Base-by-base conservation (phyloP, 2,888 invertebrate genomes). In the Omphaloscelis lunosa region DNA sequence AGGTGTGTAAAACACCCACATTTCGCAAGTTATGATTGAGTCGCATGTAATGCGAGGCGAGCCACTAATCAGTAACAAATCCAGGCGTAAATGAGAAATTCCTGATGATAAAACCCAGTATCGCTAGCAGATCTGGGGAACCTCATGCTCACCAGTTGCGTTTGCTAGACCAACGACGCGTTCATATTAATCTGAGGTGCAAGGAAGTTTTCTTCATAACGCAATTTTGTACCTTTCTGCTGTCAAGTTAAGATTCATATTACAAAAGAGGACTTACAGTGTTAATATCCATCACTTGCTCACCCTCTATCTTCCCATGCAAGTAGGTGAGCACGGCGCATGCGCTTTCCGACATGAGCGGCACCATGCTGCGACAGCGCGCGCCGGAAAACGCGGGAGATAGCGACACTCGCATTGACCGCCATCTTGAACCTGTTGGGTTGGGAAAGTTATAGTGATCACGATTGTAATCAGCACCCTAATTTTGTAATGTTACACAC, bases 381-480 rank as follows among this genome's bases (percentile, higher is more conserved):
- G 94, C 91, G 6, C 90, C 89, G 5, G 94, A 94, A 77, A 94
- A 94, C 41, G 94, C 93, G 4, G 94, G 94, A 2, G 93, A 88
- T 8, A 94, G 81, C 0, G 93, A 90, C 6, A 87, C 87, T 0
- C 94, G 90, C 93, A 93, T 94, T 0, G 91, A 88, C 1, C 92
- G 91, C 94, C 94, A 94, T 90, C 89, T 93, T 78, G 92, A 85
- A 34, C 94, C 94, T 94, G 78, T 7, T n/a, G 23, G 29, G 17
- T 77, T 41, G n/a, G 27, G 3, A 63, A 78, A 45, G 11, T 15
- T 27, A 15, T 1, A 34, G 4, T 58, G 9, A 12, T 72, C 9
- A 1, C 8, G 1, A 39, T 51, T 34, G 51, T 29, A n/a, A 51
- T 23, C 9, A 29, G 9, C 53, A 29, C 23, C 2, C 15, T 8